phyloP scores from a whole-genome alignment of 2,113 vertebrate species.

The Dipodomys spectabilis region DNA sequence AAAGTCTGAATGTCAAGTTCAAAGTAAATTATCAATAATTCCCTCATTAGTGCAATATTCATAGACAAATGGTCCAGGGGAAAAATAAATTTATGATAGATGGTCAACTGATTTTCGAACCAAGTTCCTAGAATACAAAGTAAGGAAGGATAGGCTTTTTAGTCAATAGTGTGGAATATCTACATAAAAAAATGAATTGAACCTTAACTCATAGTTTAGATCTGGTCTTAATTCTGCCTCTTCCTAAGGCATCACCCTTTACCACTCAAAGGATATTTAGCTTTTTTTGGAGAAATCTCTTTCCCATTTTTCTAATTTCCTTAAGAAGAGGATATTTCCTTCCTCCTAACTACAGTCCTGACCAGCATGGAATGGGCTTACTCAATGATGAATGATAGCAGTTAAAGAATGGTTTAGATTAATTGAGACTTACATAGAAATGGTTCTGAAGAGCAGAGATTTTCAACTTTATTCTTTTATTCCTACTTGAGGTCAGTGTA shows the following conservation, averaged over 20 bases:
- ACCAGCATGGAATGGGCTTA: background rate
- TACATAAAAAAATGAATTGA: background rate
- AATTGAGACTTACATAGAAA: background rate
- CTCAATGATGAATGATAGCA: background rate
- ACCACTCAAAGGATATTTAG: background rate
- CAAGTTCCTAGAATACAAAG: background rate
- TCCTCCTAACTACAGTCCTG: background rate
- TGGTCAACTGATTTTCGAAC: background rate
- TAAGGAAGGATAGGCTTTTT: background rate
- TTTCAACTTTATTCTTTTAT: background rate
- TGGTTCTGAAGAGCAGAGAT: background rate
- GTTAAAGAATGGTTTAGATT: conserved; percentile 2
- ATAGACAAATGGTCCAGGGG: background rate
- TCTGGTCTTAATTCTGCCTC: background rate
- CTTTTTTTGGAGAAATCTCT: background rate
- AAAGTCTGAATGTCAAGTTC: conserved; percentile 5
- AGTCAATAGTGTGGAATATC: background rate
- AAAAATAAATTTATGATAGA: background rate
- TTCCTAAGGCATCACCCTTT: background rate
- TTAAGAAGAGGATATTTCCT: background rate
- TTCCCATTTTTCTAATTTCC: background rate
- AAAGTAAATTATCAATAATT: conserved; percentile 51
- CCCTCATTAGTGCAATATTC: background rate
- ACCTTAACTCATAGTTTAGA: background rate
- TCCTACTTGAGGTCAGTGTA: background rate